Evolutionary conservation across 2,888 invertebrate species (phyloP).

Genomic region (Cactoblastis cactorum): DNA sequence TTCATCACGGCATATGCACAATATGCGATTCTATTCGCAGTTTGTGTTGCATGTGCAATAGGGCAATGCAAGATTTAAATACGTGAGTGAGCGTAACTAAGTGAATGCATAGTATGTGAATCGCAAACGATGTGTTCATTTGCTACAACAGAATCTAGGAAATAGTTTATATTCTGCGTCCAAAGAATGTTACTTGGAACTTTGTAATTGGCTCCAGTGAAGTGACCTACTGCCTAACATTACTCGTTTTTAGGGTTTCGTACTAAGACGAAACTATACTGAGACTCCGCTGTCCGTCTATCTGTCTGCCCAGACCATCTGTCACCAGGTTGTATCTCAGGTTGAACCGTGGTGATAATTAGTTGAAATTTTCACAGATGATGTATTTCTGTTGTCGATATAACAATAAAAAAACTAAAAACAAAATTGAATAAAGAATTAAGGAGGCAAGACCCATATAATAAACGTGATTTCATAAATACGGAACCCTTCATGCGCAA

Average conservation of each 20-base stretch:
- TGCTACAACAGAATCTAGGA: constrained; percentile 5
- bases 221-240: background rate
- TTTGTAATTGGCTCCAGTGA: background rate
- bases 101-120: constrained; percentile 13
- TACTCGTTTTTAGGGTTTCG: background rate
- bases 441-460: no score
- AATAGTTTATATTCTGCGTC: constrained; percentile 1
- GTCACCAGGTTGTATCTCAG: no score
- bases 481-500: no score
- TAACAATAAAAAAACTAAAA: no score
- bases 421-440: no score
- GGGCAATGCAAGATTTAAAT: constrained; percentile 9
- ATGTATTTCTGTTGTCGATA: no score
- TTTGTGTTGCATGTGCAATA: constrained; percentile 5
- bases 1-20: constrained; percentile 6
- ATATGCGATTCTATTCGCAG: constrained; percentile 4
- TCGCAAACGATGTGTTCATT: background rate
- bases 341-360: no score
- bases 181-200: background rate
- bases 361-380: no score
- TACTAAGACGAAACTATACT: no score
- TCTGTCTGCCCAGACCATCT: no score
- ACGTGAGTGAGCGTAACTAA: constrained; percentile 3
- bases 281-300: no score
- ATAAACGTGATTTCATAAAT: no score